A percentile compares a stretch with the other conserved stretches of the same genome.
These are phyloP conservation scores for Pempheris klunzingeri DNA, from an alignment of 2,797 vertebrate genomes.

Conservation along the genomic window DNA sequence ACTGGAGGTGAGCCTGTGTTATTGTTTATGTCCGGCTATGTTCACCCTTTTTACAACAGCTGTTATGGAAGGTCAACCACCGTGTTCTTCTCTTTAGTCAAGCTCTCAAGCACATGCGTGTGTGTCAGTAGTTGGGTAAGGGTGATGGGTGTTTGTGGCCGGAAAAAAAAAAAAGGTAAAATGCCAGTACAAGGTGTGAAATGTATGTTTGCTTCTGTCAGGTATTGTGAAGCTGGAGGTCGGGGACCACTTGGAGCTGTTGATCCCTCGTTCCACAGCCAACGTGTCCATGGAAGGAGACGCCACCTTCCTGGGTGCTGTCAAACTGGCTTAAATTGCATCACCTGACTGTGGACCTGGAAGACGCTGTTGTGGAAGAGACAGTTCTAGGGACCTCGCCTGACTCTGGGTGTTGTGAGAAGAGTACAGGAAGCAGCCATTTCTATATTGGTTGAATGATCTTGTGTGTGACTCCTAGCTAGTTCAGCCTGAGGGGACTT, in stretches of 20 bases:
- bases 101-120: slow-evolving; percentile 1
- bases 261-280: slow-evolving; percentile 90
- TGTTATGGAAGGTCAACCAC: slow-evolving; percentile 25
- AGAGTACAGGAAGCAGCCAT: slow-evolving; percentile 25
- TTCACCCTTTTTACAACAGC: slow-evolving; percentile 23
- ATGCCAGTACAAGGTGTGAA: slow-evolving; percentile 13
- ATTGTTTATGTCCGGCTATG: slow-evolving; percentile 17
- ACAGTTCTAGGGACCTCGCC: slow-evolving; percentile 12
- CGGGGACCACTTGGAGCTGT: slow-evolving; percentile 93
- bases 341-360: slow-evolving; percentile 8
- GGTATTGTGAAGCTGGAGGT: slow-evolving; percentile 94
- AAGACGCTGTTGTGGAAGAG: neutral
- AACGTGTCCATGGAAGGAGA: slow-evolving; percentile 93
- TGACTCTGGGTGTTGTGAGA: slow-evolving; percentile 32
- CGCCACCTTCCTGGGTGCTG: slow-evolving; percentile 93
- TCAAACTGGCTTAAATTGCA: slow-evolving; percentile 89
- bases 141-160: neutral
- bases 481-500: slow-evolving; percentile 12
- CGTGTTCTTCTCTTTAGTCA: slow-evolving; percentile 1
- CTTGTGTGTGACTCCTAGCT: slow-evolving; percentile 10
- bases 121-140: neutral
- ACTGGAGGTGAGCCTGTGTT: slow-evolving; percentile 89
- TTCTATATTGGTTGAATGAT: slow-evolving; percentile 8
- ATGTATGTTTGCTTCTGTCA: slow-evolving; percentile 62
- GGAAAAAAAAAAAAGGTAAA: neutral